These are phyloP conservation scores for Diprion similis DNA, from an alignment of 1,140 invertebrate species.

Conservation along the genomic window DNA sequence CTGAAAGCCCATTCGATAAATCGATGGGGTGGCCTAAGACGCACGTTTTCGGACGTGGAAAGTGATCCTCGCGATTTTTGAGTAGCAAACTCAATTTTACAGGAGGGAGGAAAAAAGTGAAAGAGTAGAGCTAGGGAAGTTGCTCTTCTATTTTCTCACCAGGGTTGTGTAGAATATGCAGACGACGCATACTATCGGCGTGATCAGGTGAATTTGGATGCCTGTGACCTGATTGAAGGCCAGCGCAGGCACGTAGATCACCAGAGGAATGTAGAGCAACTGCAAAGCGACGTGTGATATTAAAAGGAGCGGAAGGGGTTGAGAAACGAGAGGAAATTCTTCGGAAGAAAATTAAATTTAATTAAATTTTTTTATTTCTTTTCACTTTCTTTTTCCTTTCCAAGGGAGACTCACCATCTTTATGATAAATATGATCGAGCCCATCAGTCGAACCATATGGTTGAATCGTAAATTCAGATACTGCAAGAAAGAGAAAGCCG, in stretches of 20 bases:
- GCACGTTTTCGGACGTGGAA: not conserved
- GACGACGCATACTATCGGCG: conserved; percentile 74
- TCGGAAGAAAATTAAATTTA: no score
- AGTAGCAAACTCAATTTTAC: conserved; percentile 13
- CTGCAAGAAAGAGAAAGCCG: conserved; percentile 58
- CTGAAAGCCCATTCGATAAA: conserved; percentile 57
- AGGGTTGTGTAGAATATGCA: conserved; percentile 86
- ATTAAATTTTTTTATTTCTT: no score
- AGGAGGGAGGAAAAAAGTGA: not conserved
- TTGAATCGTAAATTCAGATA: conserved; percentile 78
- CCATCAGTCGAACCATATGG: conserved; percentile 68
- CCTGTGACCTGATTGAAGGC: conserved; percentile 88
- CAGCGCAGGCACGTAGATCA: conserved; percentile 89
- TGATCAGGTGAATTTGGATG: conserved; percentile 73
- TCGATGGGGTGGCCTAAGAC: no score
- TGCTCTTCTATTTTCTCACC: conserved; percentile 60
- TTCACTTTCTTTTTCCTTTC: no score
- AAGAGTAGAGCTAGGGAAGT: not conserved
- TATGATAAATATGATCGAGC: conserved; percentile 70
- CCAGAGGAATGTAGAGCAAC: conserved; percentile 86
- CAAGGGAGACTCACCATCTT: conserved; percentile 59
- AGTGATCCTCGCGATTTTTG: not conserved
- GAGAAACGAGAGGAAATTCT: not conserved
- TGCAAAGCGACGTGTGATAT: conserved; percentile 34
- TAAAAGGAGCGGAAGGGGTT: not conserved